phyloP scores from a whole-genome alignment of 2,797 vertebrate species.

The Falco novaeseelandiae region DNA sequence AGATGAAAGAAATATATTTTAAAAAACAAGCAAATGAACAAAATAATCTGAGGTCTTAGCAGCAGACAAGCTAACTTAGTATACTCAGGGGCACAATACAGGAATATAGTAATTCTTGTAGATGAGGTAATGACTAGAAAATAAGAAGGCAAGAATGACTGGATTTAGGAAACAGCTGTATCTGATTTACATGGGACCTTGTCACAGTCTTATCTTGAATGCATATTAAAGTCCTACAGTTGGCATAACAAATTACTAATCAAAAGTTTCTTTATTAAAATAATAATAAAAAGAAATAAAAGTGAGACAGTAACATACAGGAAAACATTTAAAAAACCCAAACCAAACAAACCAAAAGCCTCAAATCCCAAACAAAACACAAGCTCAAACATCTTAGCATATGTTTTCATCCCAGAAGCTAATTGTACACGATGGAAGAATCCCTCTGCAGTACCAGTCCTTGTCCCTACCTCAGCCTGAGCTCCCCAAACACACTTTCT shows the following conservation, averaged over 20 bases:
- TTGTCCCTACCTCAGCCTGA: neutral
- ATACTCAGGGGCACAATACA: neutral
- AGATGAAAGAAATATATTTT: neutral
- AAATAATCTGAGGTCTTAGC: neutral
- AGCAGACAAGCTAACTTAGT: neutral
- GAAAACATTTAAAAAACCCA: neutral
- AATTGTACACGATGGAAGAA: neutral
- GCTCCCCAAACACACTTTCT: neutral
- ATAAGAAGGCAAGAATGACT: constrained; percentile 5
- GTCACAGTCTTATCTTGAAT: neutral
- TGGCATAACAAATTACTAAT: neutral
- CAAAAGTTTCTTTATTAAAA: neutral
- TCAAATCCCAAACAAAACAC: neutral
- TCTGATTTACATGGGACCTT: neutral
- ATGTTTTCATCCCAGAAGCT: neutral
- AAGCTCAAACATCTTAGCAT: neutral
- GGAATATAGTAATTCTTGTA: constrained; percentile 39
- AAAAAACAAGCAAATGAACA: neutral
- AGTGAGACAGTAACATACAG: neutral
- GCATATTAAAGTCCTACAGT: neutral
- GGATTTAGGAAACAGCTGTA: constrained; percentile 44
- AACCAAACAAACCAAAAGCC: neutral
- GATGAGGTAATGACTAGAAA: constrained; percentile 50
- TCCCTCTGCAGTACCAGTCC: neutral
- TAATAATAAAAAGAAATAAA: neutral